Evolutionary conservation across 2,888 invertebrate genomes (phyloP), one percentile per base, ranked within the genome.

Genomic region (Andrena haemorrhoa): DNA sequence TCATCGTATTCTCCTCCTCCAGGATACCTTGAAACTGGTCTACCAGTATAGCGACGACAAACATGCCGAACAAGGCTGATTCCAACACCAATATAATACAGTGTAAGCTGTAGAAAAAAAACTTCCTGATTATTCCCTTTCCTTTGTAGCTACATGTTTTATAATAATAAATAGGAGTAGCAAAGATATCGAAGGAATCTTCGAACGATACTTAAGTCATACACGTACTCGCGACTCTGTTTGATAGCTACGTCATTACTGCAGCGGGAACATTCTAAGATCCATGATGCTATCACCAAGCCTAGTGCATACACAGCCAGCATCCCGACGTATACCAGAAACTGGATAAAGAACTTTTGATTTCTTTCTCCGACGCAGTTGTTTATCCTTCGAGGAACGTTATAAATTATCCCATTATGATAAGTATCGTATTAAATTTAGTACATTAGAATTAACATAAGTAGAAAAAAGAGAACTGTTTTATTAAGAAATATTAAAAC

Each of bases 311-410:
- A 97, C 0, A 95, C 87, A 2, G 96, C 95, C 80, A 96, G 93
- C 63, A 95, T 94, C 74, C 96, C 97, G 79, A 97, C 97, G 93
- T 97, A 98, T 58, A 97, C 95, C 83, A 98, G 95, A 95, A 98
- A 98, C 92, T 98, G 97, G 86, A 98, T 95, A 94, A 98, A 98
- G 94, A 97, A 98, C 93, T 98, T 98, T 94, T 98, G 98, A 95
- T 98, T 98, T 90, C 96, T 96, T 94, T 98, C 98, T 61, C 98
- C 98, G 5, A 98, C 98, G 94, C 98, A 98, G 94, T 98, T 98
- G 93, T 98, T 98, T 65, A 98, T 98, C 97, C 96, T 95, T 88
- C 7, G 90, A 92, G 84, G 60, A 71, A 61, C 20, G 51, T 80
- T 79, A 23, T 6, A 68, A 80, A 80, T 64, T 63, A 68, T 33